Evolutionary conservation across 1,140 invertebrate species (phyloP).

Genomic region (Pteromalus puparum): DNA sequence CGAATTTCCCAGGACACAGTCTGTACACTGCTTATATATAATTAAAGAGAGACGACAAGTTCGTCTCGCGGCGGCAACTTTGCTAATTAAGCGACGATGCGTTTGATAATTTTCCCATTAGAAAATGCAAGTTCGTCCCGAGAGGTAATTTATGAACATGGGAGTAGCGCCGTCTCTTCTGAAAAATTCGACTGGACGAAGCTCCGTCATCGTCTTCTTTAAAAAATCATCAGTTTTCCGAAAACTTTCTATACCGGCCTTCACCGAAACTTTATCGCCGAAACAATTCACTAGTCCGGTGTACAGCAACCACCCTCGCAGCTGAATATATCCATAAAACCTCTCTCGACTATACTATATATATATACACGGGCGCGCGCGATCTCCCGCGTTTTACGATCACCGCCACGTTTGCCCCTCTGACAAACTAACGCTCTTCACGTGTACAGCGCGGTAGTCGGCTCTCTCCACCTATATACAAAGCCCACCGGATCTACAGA

Average conservation of each 20-base stretch:
- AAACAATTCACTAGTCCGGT: no score
- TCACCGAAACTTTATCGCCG: not conserved
- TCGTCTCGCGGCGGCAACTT: not conserved
- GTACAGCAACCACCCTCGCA: no score
- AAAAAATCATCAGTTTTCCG: no score
- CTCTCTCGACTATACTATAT: no score
- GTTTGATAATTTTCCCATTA: slow-evolving; percentile 17
- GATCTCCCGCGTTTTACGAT: not conserved
- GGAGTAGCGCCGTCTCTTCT: not conserved
- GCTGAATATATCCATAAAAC: not conserved
- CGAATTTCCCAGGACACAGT: not conserved
- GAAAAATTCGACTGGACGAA: no score
- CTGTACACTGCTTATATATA: not conserved
- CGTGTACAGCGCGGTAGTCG: no score
- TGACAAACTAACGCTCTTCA: not conserved
- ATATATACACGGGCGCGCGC: no score
- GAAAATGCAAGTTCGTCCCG: not conserved
- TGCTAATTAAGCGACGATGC: slow-evolving; percentile 24
- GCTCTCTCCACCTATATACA: no score
- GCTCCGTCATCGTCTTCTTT: no score
- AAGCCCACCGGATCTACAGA: not conserved
- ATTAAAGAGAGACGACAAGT: not conserved
- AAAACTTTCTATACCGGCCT: not conserved
- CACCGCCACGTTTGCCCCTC: not conserved
- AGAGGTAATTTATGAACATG: slow-evolving; percentile 15